Evolutionary conservation across 2,113 vertebrate genomes (phyloP).

Genomic region (Indri indri): DNA sequence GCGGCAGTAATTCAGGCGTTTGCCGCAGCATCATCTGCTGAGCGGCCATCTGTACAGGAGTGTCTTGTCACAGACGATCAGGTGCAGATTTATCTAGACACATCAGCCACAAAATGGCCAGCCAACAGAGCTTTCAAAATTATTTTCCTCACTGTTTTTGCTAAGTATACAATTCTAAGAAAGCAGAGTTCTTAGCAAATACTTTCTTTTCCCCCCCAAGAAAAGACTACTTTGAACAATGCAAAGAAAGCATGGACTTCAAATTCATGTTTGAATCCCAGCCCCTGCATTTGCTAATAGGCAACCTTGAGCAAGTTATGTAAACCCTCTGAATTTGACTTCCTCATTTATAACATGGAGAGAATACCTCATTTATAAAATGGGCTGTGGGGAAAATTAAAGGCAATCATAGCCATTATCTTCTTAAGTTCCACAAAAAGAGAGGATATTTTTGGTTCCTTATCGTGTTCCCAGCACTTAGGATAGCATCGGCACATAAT

Average conservation of each 20-base stretch:
- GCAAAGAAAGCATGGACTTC: background rate
- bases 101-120: background rate
- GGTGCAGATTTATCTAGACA: conserved; percentile 38
- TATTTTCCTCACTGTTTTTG: conserved; percentile 33
- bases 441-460: background rate
- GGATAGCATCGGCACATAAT: background rate
- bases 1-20: conserved; percentile 1
- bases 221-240: conserved; percentile 1
- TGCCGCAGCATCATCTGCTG: background rate
- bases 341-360: background rate
- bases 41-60: background rate
- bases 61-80: background rate
- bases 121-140: background rate
- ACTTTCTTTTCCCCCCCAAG: background rate
- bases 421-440: background rate
- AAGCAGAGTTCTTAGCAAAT: conserved; percentile 29
- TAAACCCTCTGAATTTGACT: background rate
- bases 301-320: background rate
- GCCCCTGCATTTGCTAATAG: background rate
- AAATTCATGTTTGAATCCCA: background rate
- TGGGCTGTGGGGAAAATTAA: background rate
- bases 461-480: background rate
- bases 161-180: conserved; percentile 48
- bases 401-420: background rate
- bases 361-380: background rate